Conservation (phyloP, 1,140 invertebrate species). For the Nymphalis io region DNA sequence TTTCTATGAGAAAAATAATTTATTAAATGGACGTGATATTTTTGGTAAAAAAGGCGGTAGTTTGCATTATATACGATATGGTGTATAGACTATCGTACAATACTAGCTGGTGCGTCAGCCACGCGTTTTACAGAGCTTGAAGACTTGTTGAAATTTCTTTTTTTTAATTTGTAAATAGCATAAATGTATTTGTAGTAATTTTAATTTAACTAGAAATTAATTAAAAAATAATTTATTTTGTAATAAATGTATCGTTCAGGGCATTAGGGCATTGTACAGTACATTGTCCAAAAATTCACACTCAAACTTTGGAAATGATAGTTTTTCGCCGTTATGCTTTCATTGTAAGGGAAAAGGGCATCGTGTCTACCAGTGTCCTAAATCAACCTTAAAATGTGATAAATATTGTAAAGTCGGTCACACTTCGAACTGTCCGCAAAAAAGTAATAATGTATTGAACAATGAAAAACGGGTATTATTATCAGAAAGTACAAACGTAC, state of each 20-base stretch:
- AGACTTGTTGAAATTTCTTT: not conserved
- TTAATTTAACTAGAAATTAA: not conserved
- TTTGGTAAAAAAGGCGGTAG: no score
- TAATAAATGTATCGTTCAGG: not conserved
- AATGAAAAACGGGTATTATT: not conserved
- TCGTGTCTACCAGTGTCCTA: not conserved
- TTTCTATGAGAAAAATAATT: no score
- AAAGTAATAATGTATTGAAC: not conserved
- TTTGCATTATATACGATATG: not conserved
- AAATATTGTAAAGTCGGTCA: not conserved
- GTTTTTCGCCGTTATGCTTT: not conserved
- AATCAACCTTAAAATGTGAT: not conserved
- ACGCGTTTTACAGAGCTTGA: not conserved
- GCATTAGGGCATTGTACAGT: not conserved
- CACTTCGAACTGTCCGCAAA: not conserved
- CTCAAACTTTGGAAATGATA: not conserved
- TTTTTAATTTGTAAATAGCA: not conserved
- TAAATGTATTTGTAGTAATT: not conserved
- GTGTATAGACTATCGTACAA: not conserved
- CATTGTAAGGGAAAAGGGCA: not conserved
- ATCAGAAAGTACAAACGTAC: not conserved
- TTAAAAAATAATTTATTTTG: not conserved
- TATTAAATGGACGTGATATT: no score
- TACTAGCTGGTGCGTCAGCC: not conserved
- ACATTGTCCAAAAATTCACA: not conserved